Percentiles rank a stretch among this genome's conserved stretches.
phyloP scores from a whole-genome alignment of 2,888 invertebrate genomes.

The Lumbricus terrestris region DNA sequence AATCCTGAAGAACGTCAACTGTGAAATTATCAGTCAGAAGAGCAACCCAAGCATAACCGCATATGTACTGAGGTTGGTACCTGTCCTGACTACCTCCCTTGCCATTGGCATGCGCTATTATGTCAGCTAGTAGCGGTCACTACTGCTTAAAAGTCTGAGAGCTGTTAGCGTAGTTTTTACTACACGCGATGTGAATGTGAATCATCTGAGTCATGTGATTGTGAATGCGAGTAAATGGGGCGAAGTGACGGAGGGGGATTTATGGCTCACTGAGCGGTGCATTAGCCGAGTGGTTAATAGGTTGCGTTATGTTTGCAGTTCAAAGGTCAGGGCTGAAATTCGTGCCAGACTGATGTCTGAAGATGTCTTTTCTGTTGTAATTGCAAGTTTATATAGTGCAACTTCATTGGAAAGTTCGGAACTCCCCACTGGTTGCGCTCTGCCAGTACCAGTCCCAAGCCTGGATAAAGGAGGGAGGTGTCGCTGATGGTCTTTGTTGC shows the following conservation, averaged over 20 bases:
- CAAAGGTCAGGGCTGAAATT: neutral
- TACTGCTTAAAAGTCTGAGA: neutral
- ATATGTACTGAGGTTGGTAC: slow-evolving; percentile 84
- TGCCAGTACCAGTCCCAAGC: too few species aligned
- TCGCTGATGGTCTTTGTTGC: too few species aligned
- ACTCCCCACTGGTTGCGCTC: too few species aligned
- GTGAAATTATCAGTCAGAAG: slow-evolving; percentile 90
- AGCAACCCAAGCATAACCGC: slow-evolving; percentile 88
- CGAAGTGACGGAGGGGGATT: neutral
- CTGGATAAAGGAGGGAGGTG: too few species aligned
- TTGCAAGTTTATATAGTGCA: neutral
- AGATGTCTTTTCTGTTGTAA: neutral
- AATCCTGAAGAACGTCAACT: slow-evolving; percentile 84
- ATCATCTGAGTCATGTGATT: neutral
- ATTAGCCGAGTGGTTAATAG: neutral
- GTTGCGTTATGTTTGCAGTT: neutral
- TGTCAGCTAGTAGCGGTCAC: neutral
- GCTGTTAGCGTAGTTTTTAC: neutral
- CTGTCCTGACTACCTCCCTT: neutral
- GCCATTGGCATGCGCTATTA: neutral
- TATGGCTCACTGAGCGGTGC: neutral
- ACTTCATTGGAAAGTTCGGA: neutral
- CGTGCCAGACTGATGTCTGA: neutral
- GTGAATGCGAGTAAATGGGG: neutral
- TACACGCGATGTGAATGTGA: too few species aligned